A percentile compares a stretch with the other conserved stretches of the same genome.
Conservation (phyloP, 2,797 vertebrate species). For the Pteropus rufus region DNA sequence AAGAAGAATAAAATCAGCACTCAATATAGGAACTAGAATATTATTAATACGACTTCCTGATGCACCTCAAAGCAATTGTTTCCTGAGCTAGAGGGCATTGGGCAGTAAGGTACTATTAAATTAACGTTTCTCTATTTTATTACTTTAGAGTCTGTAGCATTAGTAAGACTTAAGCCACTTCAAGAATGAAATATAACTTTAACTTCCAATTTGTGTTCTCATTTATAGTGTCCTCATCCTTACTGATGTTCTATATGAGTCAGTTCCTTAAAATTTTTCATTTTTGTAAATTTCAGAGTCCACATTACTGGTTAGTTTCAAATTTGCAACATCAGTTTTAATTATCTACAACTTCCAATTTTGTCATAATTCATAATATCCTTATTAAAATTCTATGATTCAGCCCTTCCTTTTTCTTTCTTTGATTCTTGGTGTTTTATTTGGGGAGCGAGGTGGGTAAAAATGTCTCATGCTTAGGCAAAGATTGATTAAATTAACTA, state of each 20-base stretch:
- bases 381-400: constrained; percentile 26
- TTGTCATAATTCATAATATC: neutral
- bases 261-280: neutral
- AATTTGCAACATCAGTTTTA: neutral
- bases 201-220: neutral
- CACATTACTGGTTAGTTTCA: neutral
- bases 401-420: neutral
- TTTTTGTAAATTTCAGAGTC: neutral
- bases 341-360: constrained; percentile 2
- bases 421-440: no score
- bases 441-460: neutral
- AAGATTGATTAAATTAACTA: constrained; percentile 62
- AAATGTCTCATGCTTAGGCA: constrained; percentile 21
- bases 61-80: neutral
- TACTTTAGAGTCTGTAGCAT: neutral
- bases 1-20: neutral
- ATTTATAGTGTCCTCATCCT: neutral
- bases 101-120: neutral
- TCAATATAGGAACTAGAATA: neutral
- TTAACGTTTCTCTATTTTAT: neutral
- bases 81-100: neutral
- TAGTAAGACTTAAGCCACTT: neutral
- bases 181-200: neutral
- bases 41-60: neutral
- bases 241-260: neutral